Base-by-base conservation (phyloP, 2,797 vertebrate species). In the Anisognathus igniventris region DNA sequence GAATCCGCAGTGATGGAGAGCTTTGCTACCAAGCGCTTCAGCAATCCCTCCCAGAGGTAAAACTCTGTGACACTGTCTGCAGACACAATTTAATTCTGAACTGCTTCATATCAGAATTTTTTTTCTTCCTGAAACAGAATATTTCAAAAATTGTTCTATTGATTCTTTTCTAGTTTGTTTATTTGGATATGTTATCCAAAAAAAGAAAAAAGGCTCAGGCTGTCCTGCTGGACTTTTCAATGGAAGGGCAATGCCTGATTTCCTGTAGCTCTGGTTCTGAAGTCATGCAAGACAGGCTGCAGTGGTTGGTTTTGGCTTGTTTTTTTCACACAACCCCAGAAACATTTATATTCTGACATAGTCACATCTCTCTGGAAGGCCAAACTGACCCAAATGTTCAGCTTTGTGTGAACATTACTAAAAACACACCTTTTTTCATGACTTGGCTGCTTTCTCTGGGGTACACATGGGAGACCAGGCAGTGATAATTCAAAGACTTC, bases 371-470 rank as follows among this genome's bases (percentile, higher is more conserved):
- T 78, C 51, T 86, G 77, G 33, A 90, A 94, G 44, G 70, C 60
- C 56, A 68, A 19, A 90, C 58, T 83, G 75, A 93, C 72, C 61
- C 78, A 91, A 65, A 91, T 81, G 24, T 61, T 94, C 84, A 87
- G n/a, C 39, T 94, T 84, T 64, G 45, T 84, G 64, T 86, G 73
- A 95, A 60, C 40, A 33, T 44, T 42, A 64, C 51, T 86, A 12
- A 90, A 88, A 86, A 3, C 25, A 47, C 42, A 51, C 27, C n/a
- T 30, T 79, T 88, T 72, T 60, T 71, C 61, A 13, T 60, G 48
- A 76, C 61, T 92, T 80, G 51, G 14, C 44, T 66, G 24, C 48
- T 83, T 83, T 91, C 51, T 54, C 54, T 57, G 2, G 19, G 5
- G 48, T 71, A 56, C 2, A 1, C 30, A 5, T 12, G n/a, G 22